Base-by-base conservation (phyloP, 2,888 invertebrate genomes). In the Dryocosmus kuriphilus region DNA sequence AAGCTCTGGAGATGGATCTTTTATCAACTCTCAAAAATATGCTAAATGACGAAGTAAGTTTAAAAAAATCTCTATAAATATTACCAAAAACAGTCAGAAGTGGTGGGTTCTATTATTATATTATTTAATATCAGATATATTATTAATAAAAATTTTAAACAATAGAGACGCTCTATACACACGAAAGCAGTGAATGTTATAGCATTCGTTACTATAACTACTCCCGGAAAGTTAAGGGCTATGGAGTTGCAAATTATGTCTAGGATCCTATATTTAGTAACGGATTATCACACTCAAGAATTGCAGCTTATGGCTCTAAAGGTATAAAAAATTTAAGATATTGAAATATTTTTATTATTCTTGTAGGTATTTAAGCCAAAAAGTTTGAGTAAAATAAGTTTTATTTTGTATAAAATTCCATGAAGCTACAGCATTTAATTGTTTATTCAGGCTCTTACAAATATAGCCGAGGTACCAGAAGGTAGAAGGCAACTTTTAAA, bases 1-100 rank as follows among this genome's bases (percentile, higher is more conserved):
- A 91, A 62, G 90, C 92, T 3, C 85, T 89, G 16, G 87, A 91
- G 75, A 77, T 84, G 22, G 86, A 91, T 73, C 79, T 92, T 46
- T 79, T 92, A 63, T 76, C 81, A 7, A 85, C 79, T 61, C 81
- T 92, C 22, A 89, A 87, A 57, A 79, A 77, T 57, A 85, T 91
- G 19, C 79, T 92, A 35, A 84, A 90, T 27, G 87, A 90, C 75
- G 86, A 90, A 79, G 92, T 92, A 85, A 78, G 46, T 57, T 60
- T 60, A 61, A 74, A 32, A 16, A 61, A 4, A 27, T 7, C 14
- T 55, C 9, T 7, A 71, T 61, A 3, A 41, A 14, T 14, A 41
- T 4, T 0, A 41, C 4, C 3, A 41, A 14, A 0, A 14, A 1
- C 14, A 16, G 4, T 14, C 4, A 3, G 41, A 41, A 41, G 14